Evolutionary conservation across 1,140 invertebrate genomes (phyloP), one percentile per base, ranked within the genome.

Genomic region (Sinella curviseta): DNA sequence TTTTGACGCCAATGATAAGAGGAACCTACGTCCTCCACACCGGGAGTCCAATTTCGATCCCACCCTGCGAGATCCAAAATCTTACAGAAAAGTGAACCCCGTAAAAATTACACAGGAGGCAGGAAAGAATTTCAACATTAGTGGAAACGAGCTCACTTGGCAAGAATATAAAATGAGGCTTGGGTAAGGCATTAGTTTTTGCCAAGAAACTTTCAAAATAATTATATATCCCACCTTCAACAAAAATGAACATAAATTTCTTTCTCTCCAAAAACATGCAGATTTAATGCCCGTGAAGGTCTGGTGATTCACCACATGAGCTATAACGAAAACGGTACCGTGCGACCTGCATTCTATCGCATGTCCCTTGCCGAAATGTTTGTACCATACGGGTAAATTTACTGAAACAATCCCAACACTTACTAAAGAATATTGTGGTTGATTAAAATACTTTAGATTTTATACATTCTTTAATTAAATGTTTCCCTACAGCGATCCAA

Each of bases 211-310:
- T 48, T 48, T 48, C 17, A 8, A 17, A 17, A 8, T 8, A 48
- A 48, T 8, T n/a, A 17, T 48, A 48, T 48, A n/a, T 17, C 4
- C 17, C 17, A 48, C 4, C n/a, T n/a, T n/a, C n/a, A n/a, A n/a
- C n/a, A n/a, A n/a, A n/a, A n/a, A n/a, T n/a, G n/a, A n/a, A n/a
- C n/a, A n/a, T n/a, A n/a, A n/a, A n/a, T n/a, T 8, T 8, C 39
- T 48, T 48, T 17, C 17, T 48, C 8, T 67, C n/a, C n/a, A n/a
- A n/a, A n/a, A n/a, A n/a, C n/a, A 67, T 12, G 24, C 55, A 67
- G 78, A 26, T 81, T 78, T 65, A 67, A 78, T 65, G 54, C 24
- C 0, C 48, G 80, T 0, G 80, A 81, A 73, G 80, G 80, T 1
- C 28, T 81, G 8, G 60, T 78, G 0, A 24, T 81, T 0, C 55